Percentiles rank a stretch among this genome's conserved stretches.
These are phyloP conservation scores for Macropus fuliginosus DNA, from an alignment of 2,797 vertebrate species.

Conservation along the genomic window DNA sequence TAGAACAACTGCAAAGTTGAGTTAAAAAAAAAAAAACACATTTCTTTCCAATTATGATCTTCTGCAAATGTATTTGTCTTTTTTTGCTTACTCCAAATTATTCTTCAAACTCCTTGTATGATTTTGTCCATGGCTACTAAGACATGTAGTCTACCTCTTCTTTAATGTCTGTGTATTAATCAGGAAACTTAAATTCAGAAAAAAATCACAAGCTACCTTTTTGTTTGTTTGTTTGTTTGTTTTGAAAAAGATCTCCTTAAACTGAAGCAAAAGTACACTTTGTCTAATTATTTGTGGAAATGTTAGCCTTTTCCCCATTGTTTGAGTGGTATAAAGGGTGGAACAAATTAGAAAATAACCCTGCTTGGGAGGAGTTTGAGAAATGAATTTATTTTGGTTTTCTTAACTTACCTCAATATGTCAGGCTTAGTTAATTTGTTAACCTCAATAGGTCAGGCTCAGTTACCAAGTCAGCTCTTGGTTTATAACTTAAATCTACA, in stretches of 20 bases:
- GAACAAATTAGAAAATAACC: neutral
- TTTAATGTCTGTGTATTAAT: conserved; percentile 73
- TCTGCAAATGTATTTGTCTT: neutral
- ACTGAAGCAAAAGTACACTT: conserved; percentile 76
- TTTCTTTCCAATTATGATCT: neutral
- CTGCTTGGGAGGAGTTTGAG: neutral
- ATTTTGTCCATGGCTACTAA: conserved; percentile 56
- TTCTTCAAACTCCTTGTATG: conserved; percentile 10
- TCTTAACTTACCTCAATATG: too few species aligned
- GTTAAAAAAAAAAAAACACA: neutral
- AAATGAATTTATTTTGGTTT: neutral
- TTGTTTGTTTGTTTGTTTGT: too few species aligned
- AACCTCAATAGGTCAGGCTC: too few species aligned
- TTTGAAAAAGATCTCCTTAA: conserved; percentile 59
- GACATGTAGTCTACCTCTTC: conserved; percentile 52
- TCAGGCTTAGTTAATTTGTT: too few species aligned
- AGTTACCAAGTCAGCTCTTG: too few species aligned
- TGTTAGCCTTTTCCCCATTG: conserved; percentile 71
- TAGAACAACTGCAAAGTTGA: neutral
- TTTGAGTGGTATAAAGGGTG: conserved; percentile 64
- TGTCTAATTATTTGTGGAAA: conserved; percentile 78
- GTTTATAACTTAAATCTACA: neutral
- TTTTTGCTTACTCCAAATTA: too few species aligned
- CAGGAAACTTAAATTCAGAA: conserved; percentile 47
- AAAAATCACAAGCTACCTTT: too few species aligned